These are phyloP conservation scores for Chirona hameri DNA, from an alignment of 2,888 invertebrate genomes.

Conservation along the genomic window DNA sequence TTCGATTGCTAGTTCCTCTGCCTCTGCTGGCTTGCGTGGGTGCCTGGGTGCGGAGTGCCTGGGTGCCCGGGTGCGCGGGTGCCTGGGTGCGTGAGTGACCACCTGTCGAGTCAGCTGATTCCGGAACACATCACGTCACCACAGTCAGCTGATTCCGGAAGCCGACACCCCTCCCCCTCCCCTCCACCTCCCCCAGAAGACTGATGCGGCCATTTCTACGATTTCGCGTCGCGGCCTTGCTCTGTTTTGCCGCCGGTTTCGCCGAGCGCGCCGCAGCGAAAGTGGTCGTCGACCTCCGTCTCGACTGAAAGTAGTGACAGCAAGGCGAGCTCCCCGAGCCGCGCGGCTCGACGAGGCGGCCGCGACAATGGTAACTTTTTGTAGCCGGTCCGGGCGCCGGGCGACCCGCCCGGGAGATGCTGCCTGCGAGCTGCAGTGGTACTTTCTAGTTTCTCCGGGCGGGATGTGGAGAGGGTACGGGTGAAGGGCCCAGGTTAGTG, in stretches of 20 bases:
- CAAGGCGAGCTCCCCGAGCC: neutral
- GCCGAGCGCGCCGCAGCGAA: neutral
- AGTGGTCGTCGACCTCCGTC: constrained; percentile 1
- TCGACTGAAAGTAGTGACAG: neutral
- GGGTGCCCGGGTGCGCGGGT: no score
- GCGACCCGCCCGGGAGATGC: no score
- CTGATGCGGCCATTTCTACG: neutral
- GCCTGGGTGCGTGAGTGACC: no score
- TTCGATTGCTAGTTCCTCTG: no score
- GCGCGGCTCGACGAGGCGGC: no score
- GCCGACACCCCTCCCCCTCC: neutral
- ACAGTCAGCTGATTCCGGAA: neutral
- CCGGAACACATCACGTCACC: no score
- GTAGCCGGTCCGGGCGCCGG: neutral
- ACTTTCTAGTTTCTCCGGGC: constrained; percentile 25
- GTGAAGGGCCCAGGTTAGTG: neutral
- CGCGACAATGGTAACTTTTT: neutral
- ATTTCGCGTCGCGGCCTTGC: neutral
- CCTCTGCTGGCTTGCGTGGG: no score
- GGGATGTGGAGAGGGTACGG: neutral
- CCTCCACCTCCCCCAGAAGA: neutral
- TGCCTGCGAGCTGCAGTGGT: neutral
- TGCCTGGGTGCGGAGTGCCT: no score
- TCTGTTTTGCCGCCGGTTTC: neutral
- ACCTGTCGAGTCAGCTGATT: no score